Evolutionary conservation across 92 coral and sea anemone genomes (phyloP).

Genomic region (Phenganax stokvisi): DNA sequence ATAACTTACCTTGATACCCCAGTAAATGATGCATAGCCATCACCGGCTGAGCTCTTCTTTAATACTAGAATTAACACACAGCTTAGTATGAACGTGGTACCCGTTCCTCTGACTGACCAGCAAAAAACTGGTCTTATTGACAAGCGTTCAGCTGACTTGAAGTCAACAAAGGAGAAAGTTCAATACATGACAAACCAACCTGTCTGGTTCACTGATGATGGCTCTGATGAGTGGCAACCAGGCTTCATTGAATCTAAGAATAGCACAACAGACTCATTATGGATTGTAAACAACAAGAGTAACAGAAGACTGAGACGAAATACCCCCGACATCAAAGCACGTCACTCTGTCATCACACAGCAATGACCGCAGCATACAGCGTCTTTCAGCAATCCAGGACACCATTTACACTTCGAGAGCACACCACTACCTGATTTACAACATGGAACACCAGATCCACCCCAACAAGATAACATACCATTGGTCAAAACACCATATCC

Average conservation of each 20-base stretch:
- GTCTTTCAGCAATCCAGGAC: background rate
- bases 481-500: background rate
- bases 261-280: conserved; percentile 50
- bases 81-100: conserved; percentile 56
- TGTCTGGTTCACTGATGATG: conserved; percentile 56
- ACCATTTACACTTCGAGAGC: background rate
- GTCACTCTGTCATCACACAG: conserved; percentile 37
- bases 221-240: conserved; percentile 50
- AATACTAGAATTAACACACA: conserved; percentile 50
- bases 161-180: conserved; percentile 44
- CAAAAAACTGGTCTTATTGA: conserved; percentile 51
- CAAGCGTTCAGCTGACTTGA: conserved; percentile 56
- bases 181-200: conserved; percentile 42
- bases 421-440: conserved; percentile 3
- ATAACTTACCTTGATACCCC: conserved; percentile 55
- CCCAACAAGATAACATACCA: background rate
- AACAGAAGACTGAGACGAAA: conserved; percentile 47
- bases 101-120: conserved; percentile 57
- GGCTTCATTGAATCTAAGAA: conserved; percentile 49
- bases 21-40: conserved; percentile 48
- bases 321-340: conserved; percentile 59
- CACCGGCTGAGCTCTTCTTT: conserved; percentile 48
- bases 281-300: conserved; percentile 51
- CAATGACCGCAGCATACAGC: conserved; percentile 32
- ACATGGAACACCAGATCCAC: conserved; percentile 23